Percentiles rank a stretch among this genome's conserved stretches.
These are phyloP conservation scores for Gavia stellata DNA, from an alignment of 2,113 vertebrate genomes.

Conservation along the genomic window DNA sequence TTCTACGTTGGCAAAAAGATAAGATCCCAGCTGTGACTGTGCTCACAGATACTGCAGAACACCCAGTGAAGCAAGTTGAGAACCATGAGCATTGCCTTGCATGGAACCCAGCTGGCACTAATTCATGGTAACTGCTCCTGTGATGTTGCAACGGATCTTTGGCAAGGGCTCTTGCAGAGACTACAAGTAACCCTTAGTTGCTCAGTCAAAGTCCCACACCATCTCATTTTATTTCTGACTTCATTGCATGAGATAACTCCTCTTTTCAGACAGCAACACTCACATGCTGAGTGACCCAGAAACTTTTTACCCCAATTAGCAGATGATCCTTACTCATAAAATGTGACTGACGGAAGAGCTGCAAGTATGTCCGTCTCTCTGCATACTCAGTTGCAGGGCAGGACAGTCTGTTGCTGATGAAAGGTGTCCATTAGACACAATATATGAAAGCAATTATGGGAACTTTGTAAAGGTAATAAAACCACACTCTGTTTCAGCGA, in stretches of 20 bases:
- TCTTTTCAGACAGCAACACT: neutral
- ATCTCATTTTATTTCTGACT: neutral
- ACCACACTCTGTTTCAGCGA: neutral
- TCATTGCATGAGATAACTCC: neutral
- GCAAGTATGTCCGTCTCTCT: too few relatives aligned
- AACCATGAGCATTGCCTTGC: neutral
- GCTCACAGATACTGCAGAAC: neutral
- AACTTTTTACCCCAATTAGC: neutral
- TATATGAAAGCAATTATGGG: neutral
- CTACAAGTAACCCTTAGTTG: neutral
- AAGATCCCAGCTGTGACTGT: neutral
- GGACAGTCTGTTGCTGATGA: neutral
- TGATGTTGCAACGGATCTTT: neutral
- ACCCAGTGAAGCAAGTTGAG: neutral
- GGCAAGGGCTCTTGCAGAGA: neutral
- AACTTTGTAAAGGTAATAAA: neutral
- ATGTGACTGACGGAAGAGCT: neutral
- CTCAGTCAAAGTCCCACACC: neutral
- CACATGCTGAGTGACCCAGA: neutral
- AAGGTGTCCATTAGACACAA: neutral
- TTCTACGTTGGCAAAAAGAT: neutral
- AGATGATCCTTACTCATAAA: neutral
- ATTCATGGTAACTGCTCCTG: neutral
- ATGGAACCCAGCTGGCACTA: neutral
- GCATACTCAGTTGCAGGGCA: neutral